These are phyloP conservation scores for Enhydra lutris DNA, from an alignment of 2,113 vertebrate species.

Conservation along the genomic window DNA sequence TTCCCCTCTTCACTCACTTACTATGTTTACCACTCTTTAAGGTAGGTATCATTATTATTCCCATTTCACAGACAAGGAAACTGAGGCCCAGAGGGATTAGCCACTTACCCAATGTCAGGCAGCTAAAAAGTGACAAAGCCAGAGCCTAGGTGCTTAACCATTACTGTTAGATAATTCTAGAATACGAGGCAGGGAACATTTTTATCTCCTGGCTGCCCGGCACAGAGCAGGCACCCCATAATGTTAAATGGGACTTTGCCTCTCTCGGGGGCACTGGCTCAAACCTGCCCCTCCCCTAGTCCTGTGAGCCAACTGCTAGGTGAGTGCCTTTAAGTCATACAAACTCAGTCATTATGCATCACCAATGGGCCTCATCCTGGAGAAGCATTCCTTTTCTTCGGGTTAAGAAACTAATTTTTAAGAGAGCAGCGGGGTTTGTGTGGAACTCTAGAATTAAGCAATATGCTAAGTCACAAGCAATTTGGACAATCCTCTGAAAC, in stretches of 20 bases:
- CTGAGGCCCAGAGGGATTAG: neutral
- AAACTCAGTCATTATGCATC: neutral
- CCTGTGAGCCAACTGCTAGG: neutral
- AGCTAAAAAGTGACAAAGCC: neutral
- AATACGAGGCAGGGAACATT: neutral
- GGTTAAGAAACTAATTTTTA: neutral
- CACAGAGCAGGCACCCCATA: neutral
- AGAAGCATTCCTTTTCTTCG: neutral
- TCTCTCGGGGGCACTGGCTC: neutral
- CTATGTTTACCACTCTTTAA: neutral
- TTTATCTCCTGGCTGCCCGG: neutral
- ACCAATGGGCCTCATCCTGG: neutral
- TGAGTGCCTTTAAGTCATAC: neutral
- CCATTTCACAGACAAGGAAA: slow-evolving; percentile 33
- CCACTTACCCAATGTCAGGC: neutral
- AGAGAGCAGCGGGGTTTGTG: neutral
- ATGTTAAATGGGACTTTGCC: neutral
- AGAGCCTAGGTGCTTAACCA: neutral
- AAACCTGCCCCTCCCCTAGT: neutral
- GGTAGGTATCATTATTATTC: neutral
- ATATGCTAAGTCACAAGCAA: neutral
- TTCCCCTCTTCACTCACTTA: neutral
- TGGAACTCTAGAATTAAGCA: neutral
- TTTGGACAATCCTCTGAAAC: slow-evolving; percentile 22
- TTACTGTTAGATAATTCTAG: neutral